A percentile compares a stretch with the other conserved stretches of the same genome.
phyloP scores from a whole-genome alignment of 1,140 invertebrate genomes.

The Monochamus saltuarius region DNA sequence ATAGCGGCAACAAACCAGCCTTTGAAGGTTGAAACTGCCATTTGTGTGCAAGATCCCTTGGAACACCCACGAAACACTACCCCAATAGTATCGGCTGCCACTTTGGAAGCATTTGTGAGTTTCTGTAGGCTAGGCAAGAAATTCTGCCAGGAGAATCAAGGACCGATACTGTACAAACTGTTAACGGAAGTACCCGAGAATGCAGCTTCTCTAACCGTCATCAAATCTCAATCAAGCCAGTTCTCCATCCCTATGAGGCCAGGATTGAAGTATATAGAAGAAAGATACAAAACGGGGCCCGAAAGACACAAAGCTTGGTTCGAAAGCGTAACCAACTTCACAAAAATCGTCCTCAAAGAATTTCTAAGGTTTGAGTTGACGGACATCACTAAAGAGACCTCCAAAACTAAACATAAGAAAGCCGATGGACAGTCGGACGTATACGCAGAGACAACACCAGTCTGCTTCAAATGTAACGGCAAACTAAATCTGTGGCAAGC shows the following conservation, averaged over 20 bases:
- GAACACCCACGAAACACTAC: slow-evolving; percentile 60
- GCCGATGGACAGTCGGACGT: slow-evolving; percentile 22
- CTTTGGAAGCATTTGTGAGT: slow-evolving; percentile 35
- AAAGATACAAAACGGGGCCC: background rate
- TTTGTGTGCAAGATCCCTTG: slow-evolving; percentile 66
- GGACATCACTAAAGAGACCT: slow-evolving; percentile 8
- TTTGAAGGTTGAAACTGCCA: slow-evolving; percentile 48
- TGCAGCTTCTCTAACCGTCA: background rate
- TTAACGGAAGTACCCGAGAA: slow-evolving; percentile 27
- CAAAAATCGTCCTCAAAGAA: slow-evolving; percentile 17
- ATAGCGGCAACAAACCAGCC: slow-evolving; percentile 42
- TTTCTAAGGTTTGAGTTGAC: slow-evolving; percentile 17
- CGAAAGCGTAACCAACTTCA: slow-evolving; percentile 17
- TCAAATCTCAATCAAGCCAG: slow-evolving; percentile 14
- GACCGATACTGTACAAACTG: slow-evolving; percentile 33
- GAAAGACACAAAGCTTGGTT: slow-evolving; percentile 18
- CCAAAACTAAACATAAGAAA: slow-evolving; percentile 18
- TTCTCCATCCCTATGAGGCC: slow-evolving; percentile 14
- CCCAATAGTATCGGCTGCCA: slow-evolving; percentile 40
- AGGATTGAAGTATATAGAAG: slow-evolving; percentile 10
- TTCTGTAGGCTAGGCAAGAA: slow-evolving; percentile 28
- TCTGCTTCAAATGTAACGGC: slow-evolving; percentile 29
- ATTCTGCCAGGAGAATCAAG: slow-evolving; percentile 20
- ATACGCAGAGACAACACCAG: slow-evolving; percentile 7
- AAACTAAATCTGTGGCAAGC: slow-evolving; percentile 34